Evolutionary conservation across 2,113 vertebrate species (phyloP), one percentile per base, ranked within the genome.

Genomic region (Tangachromis dhanisi): DNA sequence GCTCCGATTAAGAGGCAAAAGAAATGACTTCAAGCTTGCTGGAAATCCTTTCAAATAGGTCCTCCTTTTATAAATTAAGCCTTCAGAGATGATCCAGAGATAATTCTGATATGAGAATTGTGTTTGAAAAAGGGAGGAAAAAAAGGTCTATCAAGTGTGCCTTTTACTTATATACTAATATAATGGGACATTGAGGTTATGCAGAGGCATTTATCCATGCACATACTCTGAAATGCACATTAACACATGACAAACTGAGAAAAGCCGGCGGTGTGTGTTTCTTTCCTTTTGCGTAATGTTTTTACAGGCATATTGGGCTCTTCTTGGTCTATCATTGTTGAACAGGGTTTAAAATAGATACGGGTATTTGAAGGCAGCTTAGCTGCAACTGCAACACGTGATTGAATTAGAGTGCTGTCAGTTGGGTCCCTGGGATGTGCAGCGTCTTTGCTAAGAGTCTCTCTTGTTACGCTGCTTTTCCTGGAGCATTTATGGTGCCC

Each of bases 391-490:
- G 91, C 79, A 86, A 91, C 90, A 94, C 53, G 84, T 93, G 92
- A 95, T 90, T 91, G 81, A 95, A 95, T 95, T 95, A 94, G 93
- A 91, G 87, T n/a, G 91, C 93, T 93, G 95, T 94, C 91, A 90
- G 86, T 90, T 55, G 49, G 59, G 83, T 90, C 83, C 63, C 61
- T 88, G 93, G 90, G 94, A 94, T 93, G 92, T 94, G 84, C 91
- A 92, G 83, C 73, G 9, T 71, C 82, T 88, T 83, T 81, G 73
- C 90, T 13, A 17, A 40, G 68, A 66, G 80, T 80, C 57, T 87
- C 84, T 90, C 63, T 24, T 51, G 84, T 94, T 94, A 78, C 79
- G 3, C 33, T 76, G 26, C 55, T 88, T 92, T 89, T 86, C 8
- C 61, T 31, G 24, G 51, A 82, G 80, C 81, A 53, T 88, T 88